A percentile compares a stretch with the other conserved stretches of the same genome.
Conservation (phyloP, 2,797 vertebrate species). For the Aldrovandia affinis region DNA sequence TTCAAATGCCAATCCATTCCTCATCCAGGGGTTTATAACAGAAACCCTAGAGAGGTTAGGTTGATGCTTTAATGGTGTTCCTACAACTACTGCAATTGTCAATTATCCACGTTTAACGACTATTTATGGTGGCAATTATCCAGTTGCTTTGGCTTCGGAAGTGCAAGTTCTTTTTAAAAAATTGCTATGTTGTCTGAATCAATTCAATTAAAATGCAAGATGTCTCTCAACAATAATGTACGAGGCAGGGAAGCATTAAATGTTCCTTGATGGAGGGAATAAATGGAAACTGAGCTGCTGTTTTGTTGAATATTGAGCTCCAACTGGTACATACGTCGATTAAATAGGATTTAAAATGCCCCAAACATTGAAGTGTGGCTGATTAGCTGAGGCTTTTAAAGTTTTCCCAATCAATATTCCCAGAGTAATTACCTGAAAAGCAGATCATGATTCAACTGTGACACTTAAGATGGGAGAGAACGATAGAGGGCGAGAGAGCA, state of each 20-base stretch:
- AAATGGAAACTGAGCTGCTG: conserved; percentile 9
- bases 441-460: conserved; percentile 69
- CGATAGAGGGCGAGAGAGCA: conserved; percentile 7
- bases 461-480: conserved; percentile 50
- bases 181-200: conserved; percentile 65
- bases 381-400: conserved; percentile 61
- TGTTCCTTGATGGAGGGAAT: conserved; percentile 37
- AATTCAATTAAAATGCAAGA: conserved; percentile 60
- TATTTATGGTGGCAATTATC: conserved; percentile 62
- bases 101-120: conserved; percentile 66
- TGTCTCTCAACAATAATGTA: conserved; percentile 44
- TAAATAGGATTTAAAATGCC: conserved; percentile 54
- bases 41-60: conserved; percentile 58
- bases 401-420: conserved; percentile 77
- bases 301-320: conserved; percentile 3
- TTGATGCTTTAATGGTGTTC: conserved; percentile 57
- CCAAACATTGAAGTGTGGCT: conserved; percentile 70
- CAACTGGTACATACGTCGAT: background rate
- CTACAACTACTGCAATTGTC: conserved; percentile 58
- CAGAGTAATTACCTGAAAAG: conserved; percentile 74
- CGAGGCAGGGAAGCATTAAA: conserved; percentile 37
- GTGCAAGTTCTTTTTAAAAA: conserved; percentile 46
- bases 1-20: conserved; percentile 38
- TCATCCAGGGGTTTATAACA: conserved; percentile 46
- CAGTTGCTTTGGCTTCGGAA: conserved; percentile 49